Evolutionary conservation across 2,888 invertebrate genomes (phyloP).

Genomic region (Coleophora flavipennella): DNA sequence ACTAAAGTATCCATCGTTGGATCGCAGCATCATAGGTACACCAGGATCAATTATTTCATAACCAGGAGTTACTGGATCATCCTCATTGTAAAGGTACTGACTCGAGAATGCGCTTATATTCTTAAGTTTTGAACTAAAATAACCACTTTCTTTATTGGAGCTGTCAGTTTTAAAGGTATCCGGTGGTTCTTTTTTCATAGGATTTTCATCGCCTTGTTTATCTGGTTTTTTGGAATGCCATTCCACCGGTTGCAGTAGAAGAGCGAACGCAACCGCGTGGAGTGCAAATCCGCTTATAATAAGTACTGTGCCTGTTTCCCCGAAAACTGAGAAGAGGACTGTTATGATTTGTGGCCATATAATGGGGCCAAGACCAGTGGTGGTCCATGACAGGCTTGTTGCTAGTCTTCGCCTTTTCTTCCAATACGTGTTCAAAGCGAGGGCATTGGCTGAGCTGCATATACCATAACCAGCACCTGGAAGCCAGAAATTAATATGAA

Average conservation of each 20-base stretch:
- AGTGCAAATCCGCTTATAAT: constrained; percentile 78
- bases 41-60: constrained; percentile 78
- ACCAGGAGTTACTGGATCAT: constrained; percentile 74
- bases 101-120: constrained; percentile 70
- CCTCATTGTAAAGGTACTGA: constrained; percentile 77
- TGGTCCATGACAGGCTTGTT: constrained; percentile 80
- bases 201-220: constrained; percentile 34
- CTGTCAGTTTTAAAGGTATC: constrained; percentile 16
- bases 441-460: constrained; percentile 77
- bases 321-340: constrained; percentile 72
- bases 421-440: constrained; percentile 83
- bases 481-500: constrained; percentile 17
- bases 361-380: constrained; percentile 81
- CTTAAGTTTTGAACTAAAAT: constrained; percentile 57
- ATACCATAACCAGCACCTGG: constrained; percentile 77
- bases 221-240: constrained; percentile 76
- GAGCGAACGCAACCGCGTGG: constrained; percentile 77
- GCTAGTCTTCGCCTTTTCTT: constrained; percentile 79
- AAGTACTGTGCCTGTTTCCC: constrained; percentile 77
- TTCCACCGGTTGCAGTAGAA: constrained; percentile 81
- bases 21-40: constrained; percentile 76
- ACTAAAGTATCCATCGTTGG: constrained; percentile 76
- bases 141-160: constrained; percentile 50
- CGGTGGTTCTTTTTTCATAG: constrained; percentile 25
- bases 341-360: constrained; percentile 81